Evolutionary conservation across 37 sponge, comb jelly and placozoan species (phyloP), one percentile per base, ranked within the genome.

Genomic region (Aplysina aerophoba): DNA sequence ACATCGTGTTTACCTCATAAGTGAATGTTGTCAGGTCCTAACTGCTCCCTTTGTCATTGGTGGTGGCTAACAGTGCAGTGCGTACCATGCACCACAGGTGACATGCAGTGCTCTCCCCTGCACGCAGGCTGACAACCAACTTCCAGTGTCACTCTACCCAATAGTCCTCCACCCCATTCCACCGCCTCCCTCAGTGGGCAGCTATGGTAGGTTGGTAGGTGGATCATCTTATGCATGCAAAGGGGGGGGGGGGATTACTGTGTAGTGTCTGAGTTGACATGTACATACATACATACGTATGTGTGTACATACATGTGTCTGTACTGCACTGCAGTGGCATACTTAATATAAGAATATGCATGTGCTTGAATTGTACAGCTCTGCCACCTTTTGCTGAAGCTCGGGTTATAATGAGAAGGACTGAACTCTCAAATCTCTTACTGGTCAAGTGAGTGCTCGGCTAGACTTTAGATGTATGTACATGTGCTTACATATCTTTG

Each of bases 121-220:
- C 30, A 21, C 88, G 16, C 78, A 95, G 94, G 77, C 88, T 54
- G 96, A 96, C 79, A 92, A 96, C 64, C 96, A 96, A 78, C 78
- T 90, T 66, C 89, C 96, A 14, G 90, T 91, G 55, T 86, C 89
- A 4, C 73, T 92, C 58, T 92, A 93, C 59, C 96, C 94, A 5
- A 89, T 89, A 68, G 65, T 96, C 58, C 78, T 96, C 33, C 88
- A 91, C 37, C 94, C 96, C 31, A 79, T 96, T 16, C 94, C 96
- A 54, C 89, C 91, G 19, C 92, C 94, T 27, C 93, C 93, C 55
- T 85, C 93, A 75, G 91, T 91, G 25, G 94, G 91, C 16, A 85
- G 82, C 15, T 65, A 82, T 57, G 94, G 94, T 94, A 41, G 67
- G 73, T 68, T 28, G n/a, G 36, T 61, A 39, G 25, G 14, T n/a